Conservation (phyloP, 2,113 vertebrate genomes). For the Platycercus adscitus region DNA sequence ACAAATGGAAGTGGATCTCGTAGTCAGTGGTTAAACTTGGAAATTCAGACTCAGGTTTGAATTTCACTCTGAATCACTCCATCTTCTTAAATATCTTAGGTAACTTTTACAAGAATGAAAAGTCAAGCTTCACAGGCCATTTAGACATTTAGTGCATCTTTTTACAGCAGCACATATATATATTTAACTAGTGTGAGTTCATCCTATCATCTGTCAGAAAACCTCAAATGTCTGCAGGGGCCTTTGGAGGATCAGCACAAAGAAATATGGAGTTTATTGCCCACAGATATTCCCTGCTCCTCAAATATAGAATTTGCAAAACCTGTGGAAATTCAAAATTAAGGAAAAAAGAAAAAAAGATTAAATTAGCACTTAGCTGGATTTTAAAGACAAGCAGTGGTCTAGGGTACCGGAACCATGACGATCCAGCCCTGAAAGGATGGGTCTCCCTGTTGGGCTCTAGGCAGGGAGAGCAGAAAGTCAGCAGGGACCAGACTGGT, state of each 20-base stretch:
- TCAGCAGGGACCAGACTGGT: not conserved
- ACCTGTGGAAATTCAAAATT: not conserved
- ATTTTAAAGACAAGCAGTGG: not conserved
- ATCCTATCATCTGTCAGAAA: not conserved
- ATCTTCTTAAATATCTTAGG: not conserved
- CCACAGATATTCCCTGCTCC: not conserved
- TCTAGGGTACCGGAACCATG: not conserved
- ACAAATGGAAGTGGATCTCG: not conserved
- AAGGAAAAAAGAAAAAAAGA: not conserved
- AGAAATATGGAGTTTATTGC: not conserved
- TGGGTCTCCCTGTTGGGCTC: not conserved
- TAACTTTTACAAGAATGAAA: not conserved
- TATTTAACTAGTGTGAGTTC: not conserved
- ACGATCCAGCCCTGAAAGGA: not conserved
- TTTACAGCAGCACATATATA: not conserved
- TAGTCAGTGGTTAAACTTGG: not conserved
- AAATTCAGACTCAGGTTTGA: not conserved
- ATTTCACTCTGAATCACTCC: not conserved
- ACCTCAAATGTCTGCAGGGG: not conserved
- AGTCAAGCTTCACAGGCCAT: not conserved
- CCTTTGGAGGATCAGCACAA: not conserved
- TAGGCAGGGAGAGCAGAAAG: not conserved
- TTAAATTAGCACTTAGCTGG: not conserved
- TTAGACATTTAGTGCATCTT: not conserved
- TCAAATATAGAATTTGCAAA: not conserved